Conservation (phyloP, 2,797 vertebrate species). For the Ataeniobius toweri region DNA sequence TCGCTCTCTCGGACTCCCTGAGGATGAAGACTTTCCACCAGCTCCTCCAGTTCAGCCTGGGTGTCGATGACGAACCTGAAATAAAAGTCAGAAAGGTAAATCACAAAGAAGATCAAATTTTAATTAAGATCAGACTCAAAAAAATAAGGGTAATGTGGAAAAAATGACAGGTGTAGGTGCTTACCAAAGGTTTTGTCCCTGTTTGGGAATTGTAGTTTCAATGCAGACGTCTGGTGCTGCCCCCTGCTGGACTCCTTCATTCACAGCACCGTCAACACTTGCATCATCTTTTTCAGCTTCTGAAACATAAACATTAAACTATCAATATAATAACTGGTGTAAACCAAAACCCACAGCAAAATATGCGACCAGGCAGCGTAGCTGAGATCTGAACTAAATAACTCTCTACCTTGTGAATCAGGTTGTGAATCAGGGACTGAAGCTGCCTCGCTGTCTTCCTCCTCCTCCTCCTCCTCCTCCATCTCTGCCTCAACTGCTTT, state of each 20-base stretch:
- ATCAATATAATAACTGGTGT: neutral
- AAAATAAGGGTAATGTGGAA: neutral
- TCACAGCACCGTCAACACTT: conserved; percentile 77
- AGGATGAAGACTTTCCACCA: conserved; percentile 89
- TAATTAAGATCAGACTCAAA: neutral
- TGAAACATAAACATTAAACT: conserved; percentile 26
- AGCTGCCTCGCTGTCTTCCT: conserved; percentile 54
- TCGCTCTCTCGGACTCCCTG: conserved; percentile 93
- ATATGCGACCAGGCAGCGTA: neutral
- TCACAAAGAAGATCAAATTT: neutral
- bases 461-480: conserved; percentile 67
- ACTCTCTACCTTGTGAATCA: conserved; percentile 52
- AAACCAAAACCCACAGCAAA: neutral
- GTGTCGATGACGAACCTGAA: conserved; percentile 93
- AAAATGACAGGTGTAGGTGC: neutral
- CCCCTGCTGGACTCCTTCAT: conserved; percentile 75
- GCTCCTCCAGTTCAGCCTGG: conserved; percentile 88
- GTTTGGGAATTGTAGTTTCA: conserved; percentile 92
- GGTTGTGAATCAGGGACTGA: conserved; percentile 49
- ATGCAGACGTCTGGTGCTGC: conserved; percentile 79
- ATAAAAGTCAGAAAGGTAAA: conserved; percentile 1
- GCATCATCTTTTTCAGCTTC: conserved; percentile 83
- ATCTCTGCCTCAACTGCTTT: conserved; percentile 66
- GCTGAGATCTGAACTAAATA: too few relatives aligned
- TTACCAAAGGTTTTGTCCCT: conserved; percentile 97